phyloP scores from a whole-genome alignment of 1,140 invertebrate species.

The Melanaphis sacchari region DNA sequence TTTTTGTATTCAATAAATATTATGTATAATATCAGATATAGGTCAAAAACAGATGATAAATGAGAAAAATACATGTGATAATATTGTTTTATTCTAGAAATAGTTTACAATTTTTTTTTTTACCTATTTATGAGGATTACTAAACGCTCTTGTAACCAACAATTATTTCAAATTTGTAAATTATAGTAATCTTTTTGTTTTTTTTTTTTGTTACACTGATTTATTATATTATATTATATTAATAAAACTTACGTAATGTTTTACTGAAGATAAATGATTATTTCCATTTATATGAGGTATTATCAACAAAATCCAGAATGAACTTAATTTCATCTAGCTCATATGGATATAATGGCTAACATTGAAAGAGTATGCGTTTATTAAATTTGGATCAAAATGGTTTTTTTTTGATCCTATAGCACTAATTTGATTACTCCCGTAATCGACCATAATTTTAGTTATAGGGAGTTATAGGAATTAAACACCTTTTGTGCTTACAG shows the following conservation, averaged over 20 bases:
- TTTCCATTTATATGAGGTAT: neutral
- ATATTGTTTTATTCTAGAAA: conserved; percentile 4
- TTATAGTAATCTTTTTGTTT: neutral
- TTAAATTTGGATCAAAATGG: neutral
- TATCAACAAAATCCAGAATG: neutral
- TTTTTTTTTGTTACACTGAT: conserved; percentile 6
- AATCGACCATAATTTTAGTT: too few species aligned
- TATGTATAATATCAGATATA: neutral
- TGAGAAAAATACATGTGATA: conserved; percentile 23
- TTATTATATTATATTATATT: conserved; percentile 25
- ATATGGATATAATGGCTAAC: neutral
- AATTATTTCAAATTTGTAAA: conserved; percentile 4
- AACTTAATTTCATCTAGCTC: neutral
- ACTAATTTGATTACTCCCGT: neutral
- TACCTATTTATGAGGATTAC: neutral
- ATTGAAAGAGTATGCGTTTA: too few species aligned
- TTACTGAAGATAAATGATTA: neutral
- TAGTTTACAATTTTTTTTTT: conserved; percentile 21
- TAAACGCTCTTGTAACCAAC: neutral
- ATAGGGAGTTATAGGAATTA: too few species aligned
- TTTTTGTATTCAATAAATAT: too few species aligned
- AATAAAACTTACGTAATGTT: conserved; percentile 21
- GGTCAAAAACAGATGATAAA: neutral
- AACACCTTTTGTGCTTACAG: too few species aligned
- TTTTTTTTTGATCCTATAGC: neutral